Evolutionary conservation across 1,140 invertebrate species (phyloP), one percentile per base, ranked within the genome.

Genomic region (Cryptotermes secundus): DNA sequence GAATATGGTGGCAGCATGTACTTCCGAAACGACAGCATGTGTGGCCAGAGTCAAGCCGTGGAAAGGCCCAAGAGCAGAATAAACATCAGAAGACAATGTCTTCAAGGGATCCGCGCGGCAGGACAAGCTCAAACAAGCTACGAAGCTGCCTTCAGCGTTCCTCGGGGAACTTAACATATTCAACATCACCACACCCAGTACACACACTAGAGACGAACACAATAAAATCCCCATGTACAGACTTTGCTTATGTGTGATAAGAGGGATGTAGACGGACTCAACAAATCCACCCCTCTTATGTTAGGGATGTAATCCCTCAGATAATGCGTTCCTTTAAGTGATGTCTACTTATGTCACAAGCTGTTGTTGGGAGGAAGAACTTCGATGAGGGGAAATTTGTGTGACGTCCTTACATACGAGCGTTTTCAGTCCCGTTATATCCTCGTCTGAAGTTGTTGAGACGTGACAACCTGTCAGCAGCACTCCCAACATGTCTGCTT

Each of bases 361-460:
- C 4, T 72, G 59, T 26, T 72, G 59, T 0, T 31, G 26, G 9
- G 59, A 72, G 59, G n/a, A 72, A 65, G 26, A n/a, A 6, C n/a
- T n/a, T 72, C 59, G 26, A n/a, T 72, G 31, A 72, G 59, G 59
- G 59, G 59, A n/a, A n/a, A 72, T 72, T 72, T 72, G 59, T 72
- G 14, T 72, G 59, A 72, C 59, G 59, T n/a, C n/a, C 22, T 59
- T 42, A 42, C 38, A 42, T 42, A 12, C 9, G 16, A 42, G 1
- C 53, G 53, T 26, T n/a, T 72, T 72, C 59, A 72, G 26, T n/a
- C 59, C 59, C n/a, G 59, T n/a, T 31, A 72, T 9, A 26, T 31
- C n/a, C 14, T 26, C 59, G n/a, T 72, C 59, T 72, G 7, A 3
- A 72, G 59, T 31, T 72, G 59, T n/a, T 65, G 26, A 72, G 59